Evolutionary conservation across 2,888 invertebrate genomes (phyloP).

Genomic region (Tachina fera): DNA sequence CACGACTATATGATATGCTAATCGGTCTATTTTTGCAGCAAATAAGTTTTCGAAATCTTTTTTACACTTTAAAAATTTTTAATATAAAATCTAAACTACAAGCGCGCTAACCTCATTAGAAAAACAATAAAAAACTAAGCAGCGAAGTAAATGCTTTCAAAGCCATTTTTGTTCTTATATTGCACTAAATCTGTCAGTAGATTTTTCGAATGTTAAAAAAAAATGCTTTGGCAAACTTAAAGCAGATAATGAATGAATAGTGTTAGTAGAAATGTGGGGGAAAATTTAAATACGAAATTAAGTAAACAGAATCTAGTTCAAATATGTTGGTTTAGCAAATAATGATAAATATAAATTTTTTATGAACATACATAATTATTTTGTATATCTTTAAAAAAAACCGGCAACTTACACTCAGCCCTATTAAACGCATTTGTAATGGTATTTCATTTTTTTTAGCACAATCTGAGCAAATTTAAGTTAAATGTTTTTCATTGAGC

Average conservation of each 20-base stretch:
- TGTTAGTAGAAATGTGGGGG: not conserved
- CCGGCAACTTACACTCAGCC: not conserved
- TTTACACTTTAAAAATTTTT: conserved; percentile 24
- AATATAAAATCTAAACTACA: conserved; percentile 6
- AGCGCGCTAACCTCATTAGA: conserved; percentile 45
- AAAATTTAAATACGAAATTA: not conserved
- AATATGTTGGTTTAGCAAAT: not conserved
- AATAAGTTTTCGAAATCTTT: conserved; percentile 19
- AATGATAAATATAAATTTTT: not conserved
- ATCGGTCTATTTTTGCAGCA: conserved; percentile 38
- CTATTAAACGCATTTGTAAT: conserved; percentile 18
- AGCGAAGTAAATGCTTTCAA: not conserved
- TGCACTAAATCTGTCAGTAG: conserved; percentile 47
- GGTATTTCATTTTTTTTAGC: not conserved
- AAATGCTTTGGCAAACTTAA: conserved; percentile 25
- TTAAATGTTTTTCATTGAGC: conserved; percentile 12
- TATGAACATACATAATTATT: not conserved
- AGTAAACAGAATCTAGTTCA: not conserved
- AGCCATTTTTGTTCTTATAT: not conserved
- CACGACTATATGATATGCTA: conserved; percentile 1
- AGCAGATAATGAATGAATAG: conserved; percentile 17
- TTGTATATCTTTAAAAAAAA: not conserved
- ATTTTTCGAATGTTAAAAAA: conserved; percentile 15
- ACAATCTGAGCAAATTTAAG: conserved; percentile 41
- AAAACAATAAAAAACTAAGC: not conserved